Base-by-base conservation (phyloP, 2,113 vertebrate genomes). In the Leptocoma aspasia region DNA sequence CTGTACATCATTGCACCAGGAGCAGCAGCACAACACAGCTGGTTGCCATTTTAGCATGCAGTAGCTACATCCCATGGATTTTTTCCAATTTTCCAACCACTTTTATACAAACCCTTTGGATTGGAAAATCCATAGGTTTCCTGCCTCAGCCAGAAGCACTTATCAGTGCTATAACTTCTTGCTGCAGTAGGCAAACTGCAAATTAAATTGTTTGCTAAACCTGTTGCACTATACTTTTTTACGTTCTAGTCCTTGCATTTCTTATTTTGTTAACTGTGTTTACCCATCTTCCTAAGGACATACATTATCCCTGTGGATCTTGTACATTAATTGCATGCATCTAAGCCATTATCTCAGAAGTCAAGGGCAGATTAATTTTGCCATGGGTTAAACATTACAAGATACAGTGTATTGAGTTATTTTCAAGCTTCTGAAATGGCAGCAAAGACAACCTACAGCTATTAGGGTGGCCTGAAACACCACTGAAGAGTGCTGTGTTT, bases 1-100 rank as follows among this genome's bases (percentile, higher is more conserved):
- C 20, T 14, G 31, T 39, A 24, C 16, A n/a, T 13, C 39, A 45
- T n/a, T n/a, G 24, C 23, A 21, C 8, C 6, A n/a, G 41, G 27
- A 76, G 42, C 80, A 68, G 49, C 13, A 20, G 49, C 39, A 78
- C n/a, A 50, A 21, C 30, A 47, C 53, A 64, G 41, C 5, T 4
- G 2, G 9, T 54, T 76, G 30, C 8, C 65, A 35, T 56, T 91
- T 68, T 42, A 72, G n/a, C 0, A 0, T 71, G n/a, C 41, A 52
- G 71, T 59, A 89, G 44, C 24, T 77, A n/a, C 10, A 37, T 26
- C 28, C 33, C 56, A 37, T 23, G 45, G 31, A 64, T 53, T 88
- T 90, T 66, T 69, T 64, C 52, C 13, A 44, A 3, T 44, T 66
- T 82, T 56, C 33, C 64, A 69, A 19, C 15, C 11, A 33, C 15